A percentile compares a stretch with the other conserved stretches of the same genome.
These are phyloP conservation scores for Trypoxylon attenuatum DNA, from an alignment of 2,888 invertebrate species.

Conservation along the genomic window DNA sequence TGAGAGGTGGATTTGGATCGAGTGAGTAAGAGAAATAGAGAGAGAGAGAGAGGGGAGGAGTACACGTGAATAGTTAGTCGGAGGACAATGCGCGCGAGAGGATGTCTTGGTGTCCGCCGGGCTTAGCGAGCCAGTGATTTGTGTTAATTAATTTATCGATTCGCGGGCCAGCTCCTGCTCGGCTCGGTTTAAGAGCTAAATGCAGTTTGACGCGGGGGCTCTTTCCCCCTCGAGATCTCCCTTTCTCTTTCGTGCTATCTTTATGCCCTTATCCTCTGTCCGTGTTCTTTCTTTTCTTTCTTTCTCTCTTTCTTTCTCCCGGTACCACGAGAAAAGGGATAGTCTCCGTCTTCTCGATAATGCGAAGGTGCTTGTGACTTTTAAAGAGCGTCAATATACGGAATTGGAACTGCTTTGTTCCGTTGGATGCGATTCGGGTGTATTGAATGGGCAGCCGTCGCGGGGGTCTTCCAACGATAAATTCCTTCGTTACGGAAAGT, in stretches of 20 bases:
- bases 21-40: too few relatives aligned
- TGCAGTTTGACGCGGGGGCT: background rate
- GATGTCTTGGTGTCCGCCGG: background rate
- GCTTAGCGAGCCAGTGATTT: background rate
- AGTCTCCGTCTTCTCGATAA: too few relatives aligned
- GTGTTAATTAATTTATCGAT: background rate
- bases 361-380: background rate
- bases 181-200: background rate
- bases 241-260: background rate
- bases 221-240: background rate
- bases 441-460: background rate
- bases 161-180: background rate
- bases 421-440: background rate
- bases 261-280: too few relatives aligned
- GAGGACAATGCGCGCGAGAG: background rate
- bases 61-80: too few relatives aligned
- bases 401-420: background rate
- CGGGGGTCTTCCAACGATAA: too few relatives aligned
- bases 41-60: too few relatives aligned
- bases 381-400: conserved; percentile 1
- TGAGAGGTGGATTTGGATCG: too few relatives aligned
- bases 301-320: background rate
- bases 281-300: too few relatives aligned
- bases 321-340: too few relatives aligned
- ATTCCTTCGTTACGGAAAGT: too few relatives aligned